Percentiles rank a stretch among this genome's conserved stretches.
Evolutionary conservation across 92 coral and sea anemone species (phyloP).

Genomic region (Siderastrea siderea): DNA sequence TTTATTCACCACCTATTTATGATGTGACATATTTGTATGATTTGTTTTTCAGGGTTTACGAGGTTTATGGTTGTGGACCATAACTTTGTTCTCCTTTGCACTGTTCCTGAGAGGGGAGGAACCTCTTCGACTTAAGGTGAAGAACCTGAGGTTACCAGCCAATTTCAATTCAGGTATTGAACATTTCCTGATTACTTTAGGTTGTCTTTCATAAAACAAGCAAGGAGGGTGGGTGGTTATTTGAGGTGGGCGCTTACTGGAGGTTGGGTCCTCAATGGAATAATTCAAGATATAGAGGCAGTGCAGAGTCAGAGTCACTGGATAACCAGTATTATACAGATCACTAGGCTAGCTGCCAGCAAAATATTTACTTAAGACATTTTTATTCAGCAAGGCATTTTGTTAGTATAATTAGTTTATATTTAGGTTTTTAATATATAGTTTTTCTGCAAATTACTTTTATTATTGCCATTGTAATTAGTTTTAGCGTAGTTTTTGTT

Average conservation of each 20-base stretch:
- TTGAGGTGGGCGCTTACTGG: conserved; percentile 1
- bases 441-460: too few relatives aligned
- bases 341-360: conserved; percentile 17
- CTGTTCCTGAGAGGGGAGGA: neutral
- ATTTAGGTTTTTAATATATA: too few relatives aligned
- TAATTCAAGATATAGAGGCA: neutral
- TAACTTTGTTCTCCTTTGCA: conserved; percentile 62
- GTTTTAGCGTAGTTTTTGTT: too few relatives aligned
- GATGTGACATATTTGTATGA: neutral
- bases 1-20: conserved; percentile 1
- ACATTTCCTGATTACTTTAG: neutral
- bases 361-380: neutral
- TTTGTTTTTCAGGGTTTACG: conserved; percentile 27
- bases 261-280: neutral
- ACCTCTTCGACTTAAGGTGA: conserved; percentile 51
- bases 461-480: too few relatives aligned
- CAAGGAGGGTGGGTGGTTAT: conserved; percentile 9
- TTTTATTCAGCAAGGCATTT: too few relatives aligned
- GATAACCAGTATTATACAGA: conserved; percentile 11
- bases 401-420: too few relatives aligned
- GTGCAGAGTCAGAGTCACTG: conserved; percentile 1
- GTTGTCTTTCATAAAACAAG: conserved; percentile 7
- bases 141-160: conserved; percentile 52
- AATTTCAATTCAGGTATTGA: conserved; percentile 47
- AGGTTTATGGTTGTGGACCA: conserved; percentile 39